Evolutionary conservation across 2,797 vertebrate species (phyloP).

Genomic region (Chaetophractus vellerosus): DNA sequence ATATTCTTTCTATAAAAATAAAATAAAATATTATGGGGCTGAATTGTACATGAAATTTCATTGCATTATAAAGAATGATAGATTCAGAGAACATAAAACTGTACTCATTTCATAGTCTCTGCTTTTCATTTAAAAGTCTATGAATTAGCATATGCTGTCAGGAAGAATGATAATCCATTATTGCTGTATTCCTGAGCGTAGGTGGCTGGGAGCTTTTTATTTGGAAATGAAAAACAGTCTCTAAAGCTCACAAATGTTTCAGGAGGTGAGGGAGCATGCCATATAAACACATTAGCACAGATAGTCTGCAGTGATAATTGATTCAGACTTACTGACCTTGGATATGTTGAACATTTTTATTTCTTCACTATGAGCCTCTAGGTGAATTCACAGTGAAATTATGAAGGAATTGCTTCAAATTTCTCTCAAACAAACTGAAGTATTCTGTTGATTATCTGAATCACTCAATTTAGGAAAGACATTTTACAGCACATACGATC

Average conservation of each 20-base stretch:
- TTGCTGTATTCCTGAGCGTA: conserved; percentile 54
- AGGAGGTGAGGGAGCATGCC: conserved; percentile 11
- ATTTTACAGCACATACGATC: neutral
- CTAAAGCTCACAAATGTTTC: conserved; percentile 71
- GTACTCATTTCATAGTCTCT: conserved; percentile 68
- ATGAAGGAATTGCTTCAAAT: conserved; percentile 53
- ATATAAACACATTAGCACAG: conserved; percentile 74
- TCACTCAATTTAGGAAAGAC: conserved; percentile 57
- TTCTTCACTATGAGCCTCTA: conserved; percentile 23
- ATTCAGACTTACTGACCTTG: conserved; percentile 74
- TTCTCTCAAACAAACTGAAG: conserved; percentile 63
- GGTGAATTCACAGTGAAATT: conserved; percentile 77
- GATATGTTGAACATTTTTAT: conserved; percentile 43
- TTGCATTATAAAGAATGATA: conserved; percentile 54
- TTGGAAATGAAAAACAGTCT: conserved; percentile 75
- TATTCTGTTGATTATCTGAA: conserved; percentile 66
- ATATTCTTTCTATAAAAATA: conserved; percentile 47
- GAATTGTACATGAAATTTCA: conserved; percentile 43
- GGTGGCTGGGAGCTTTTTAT: conserved; percentile 70
- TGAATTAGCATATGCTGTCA: conserved; percentile 77
- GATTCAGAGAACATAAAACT: conserved; percentile 63
- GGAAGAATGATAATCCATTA: conserved; percentile 74
- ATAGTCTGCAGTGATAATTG: conserved; percentile 72
- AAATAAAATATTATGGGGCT: conserved; percentile 57
- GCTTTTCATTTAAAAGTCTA: conserved; percentile 68